Evolutionary conservation across 2,113 vertebrate genomes (phyloP).

Genomic region (Heterotilapia buettikoferi): DNA sequence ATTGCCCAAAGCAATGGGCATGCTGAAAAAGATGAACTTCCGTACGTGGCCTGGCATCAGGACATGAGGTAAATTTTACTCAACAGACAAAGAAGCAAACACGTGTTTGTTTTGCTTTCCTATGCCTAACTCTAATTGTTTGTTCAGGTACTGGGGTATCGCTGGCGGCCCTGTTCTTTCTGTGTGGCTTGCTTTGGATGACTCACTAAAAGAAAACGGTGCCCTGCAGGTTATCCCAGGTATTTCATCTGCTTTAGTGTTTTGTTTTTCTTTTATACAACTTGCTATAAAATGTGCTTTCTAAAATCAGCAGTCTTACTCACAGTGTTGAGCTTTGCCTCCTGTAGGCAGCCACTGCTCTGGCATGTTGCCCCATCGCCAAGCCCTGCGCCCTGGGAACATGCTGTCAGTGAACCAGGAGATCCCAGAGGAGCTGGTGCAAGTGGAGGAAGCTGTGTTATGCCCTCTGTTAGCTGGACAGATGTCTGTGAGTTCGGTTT

Average conservation of each 20-base stretch:
- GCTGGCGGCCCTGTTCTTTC: constrained; percentile 74
- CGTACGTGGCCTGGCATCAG: constrained; percentile 79
- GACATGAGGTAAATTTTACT: constrained; percentile 68
- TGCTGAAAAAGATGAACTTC: constrained; percentile 16
- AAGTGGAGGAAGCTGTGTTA: constrained; percentile 54
- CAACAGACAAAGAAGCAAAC: not conserved
- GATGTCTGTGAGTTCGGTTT: constrained; percentile 75
- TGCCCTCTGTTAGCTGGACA: constrained; percentile 75
- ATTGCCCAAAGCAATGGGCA: not conserved
- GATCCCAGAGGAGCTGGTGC: constrained; percentile 72
- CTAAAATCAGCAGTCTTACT: not conserved
- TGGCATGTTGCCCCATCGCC: constrained; percentile 68
- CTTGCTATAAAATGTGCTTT: not conserved
- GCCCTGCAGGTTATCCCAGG: constrained; percentile 78
- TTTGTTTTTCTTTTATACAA: not conserved
- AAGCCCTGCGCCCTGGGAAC: constrained; percentile 62
- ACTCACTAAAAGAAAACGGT: constrained; percentile 72
- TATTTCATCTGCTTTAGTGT: constrained; percentile 11
- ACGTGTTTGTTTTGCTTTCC: not conserved
- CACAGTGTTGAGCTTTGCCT: not conserved
- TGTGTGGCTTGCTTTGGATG: constrained; percentile 77
- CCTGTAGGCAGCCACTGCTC: constrained; percentile 67
- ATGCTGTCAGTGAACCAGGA: constrained; percentile 79
- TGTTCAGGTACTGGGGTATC: constrained; percentile 75
- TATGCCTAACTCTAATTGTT: not conserved